phyloP scores from a whole-genome alignment of 2,797 vertebrate genomes.

The Hippopotamyrus pictus region DNA sequence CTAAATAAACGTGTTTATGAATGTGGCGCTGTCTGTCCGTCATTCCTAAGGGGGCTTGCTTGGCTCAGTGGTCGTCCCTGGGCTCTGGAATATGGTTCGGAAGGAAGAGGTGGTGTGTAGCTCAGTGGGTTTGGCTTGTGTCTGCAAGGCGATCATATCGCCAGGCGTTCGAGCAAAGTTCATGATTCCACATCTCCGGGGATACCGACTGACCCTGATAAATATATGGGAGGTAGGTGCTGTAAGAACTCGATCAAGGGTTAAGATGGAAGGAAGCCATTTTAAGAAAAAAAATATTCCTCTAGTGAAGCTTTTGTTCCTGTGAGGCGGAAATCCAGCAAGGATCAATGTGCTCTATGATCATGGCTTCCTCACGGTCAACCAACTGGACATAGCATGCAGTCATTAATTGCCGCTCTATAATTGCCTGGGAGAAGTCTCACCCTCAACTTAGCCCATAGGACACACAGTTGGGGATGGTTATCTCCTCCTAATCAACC shows the following conservation, averaged over 20 bases:
- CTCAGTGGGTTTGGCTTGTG: neutral
- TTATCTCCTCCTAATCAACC: neutral
- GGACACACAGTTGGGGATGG: no score
- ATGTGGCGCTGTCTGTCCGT: neutral
- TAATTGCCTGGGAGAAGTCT: neutral
- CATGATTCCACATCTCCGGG: neutral
- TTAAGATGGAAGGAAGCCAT: neutral
- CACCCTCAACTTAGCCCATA: no score
- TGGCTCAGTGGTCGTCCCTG: neutral
- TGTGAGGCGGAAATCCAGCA: neutral
- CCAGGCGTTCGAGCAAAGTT: neutral
- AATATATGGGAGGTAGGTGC: neutral
- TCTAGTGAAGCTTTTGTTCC: neutral
- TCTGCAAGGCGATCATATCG: neutral
- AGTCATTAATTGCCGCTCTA: neutral
- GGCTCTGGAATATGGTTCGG: neutral
- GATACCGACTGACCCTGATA: neutral
- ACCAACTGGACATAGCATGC: neutral
- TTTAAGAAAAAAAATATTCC: neutral
- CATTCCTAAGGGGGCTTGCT: neutral
- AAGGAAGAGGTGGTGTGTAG: neutral
- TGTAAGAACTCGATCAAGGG: neutral
- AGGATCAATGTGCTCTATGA: neutral
- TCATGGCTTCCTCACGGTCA: neutral
- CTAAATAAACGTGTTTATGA: neutral